Conservation (phyloP, 1,140 invertebrate species). For the Drosophila azteca region DNA sequence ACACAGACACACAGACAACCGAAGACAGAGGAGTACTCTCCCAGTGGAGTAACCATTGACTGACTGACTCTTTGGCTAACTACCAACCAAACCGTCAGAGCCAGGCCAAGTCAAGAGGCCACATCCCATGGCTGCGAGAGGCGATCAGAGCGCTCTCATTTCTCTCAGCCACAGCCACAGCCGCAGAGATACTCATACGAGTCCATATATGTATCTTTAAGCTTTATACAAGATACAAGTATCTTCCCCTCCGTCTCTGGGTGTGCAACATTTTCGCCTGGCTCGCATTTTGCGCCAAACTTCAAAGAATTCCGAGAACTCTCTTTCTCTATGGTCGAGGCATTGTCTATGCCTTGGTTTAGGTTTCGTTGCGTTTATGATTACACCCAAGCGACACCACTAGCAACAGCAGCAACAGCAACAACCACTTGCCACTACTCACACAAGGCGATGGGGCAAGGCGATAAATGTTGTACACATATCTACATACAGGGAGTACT, state of each 20-base stretch:
- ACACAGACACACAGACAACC: conserved; percentile 52
- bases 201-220: neutral
- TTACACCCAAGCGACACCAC: conserved; percentile 65
- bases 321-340: conserved; percentile 17
- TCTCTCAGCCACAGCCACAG: neutral
- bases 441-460: conserved; percentile 19
- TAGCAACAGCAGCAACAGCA: conserved; percentile 1
- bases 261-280: conserved; percentile 64
- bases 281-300: conserved; percentile 68
- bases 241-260: conserved; percentile 22
- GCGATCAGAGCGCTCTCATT: conserved; percentile 17
- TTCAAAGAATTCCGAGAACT: conserved; percentile 76
- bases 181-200: neutral
- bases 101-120: conserved; percentile 24
- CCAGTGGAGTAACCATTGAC: conserved; percentile 40
- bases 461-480: conserved; percentile 78
- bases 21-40: conserved; percentile 10
- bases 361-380: conserved; percentile 81
- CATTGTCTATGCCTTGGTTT: conserved; percentile 75
- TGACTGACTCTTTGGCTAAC: conserved; percentile 46
- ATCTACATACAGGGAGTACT: conserved; percentile 7
- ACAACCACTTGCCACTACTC: conserved; percentile 3
- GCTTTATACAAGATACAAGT: neutral
- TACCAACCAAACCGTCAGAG: conserved; percentile 35
- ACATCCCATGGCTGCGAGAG: conserved; percentile 35